Base-by-base conservation (phyloP, 2,797 vertebrate genomes). In the Cetoscarus ocellatus region DNA sequence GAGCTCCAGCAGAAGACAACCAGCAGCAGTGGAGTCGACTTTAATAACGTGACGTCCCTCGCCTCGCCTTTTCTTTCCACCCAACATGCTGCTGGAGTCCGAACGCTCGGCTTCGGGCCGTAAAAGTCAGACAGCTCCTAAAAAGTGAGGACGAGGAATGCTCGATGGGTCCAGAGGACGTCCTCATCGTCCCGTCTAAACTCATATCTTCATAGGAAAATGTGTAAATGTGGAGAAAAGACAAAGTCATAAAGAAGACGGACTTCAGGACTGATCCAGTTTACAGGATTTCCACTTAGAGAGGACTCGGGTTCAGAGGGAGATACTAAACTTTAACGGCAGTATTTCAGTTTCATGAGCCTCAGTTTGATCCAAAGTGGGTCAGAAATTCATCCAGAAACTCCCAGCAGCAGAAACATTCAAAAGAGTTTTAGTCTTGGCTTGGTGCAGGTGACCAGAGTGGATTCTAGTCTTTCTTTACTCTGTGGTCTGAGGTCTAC, bases 1-100 rank as follows among this genome's bases (percentile, higher is more conserved):
- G 88, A 86, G 12, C 42, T 43, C 86, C 88, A 82, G 87, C 87
- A 83, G 66, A 85, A 90, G 88, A 90, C 84, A 91, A 92, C 87
- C 79, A 80, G 75, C 74, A 79, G 87, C 60, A 81, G 77, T 80
- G 71, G 71, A 87, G 84, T 73, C 66, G 49, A 35, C 65, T 82
- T 83, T 86, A 86, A 88, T 78, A 72, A 84, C 19, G 60, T 77
- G 79, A 81, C 87, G 81, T 89, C 85, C 70, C 54, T 80, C 66
- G 62, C 78, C 77, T 77, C 75, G n/a, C 69, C 40, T 15, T 65
- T 60, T 77, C 66, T 78, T 86, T 85, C 79, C 86, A 75, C 73
- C 64, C 13, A 61, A 83, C 68, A 68, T 65, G 73, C 77, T 70
- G 68, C 53, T 60, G 42, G 67, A 68, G 71, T 81, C 72, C 67